Evolutionary conservation across 2,113 vertebrate genomes (phyloP).

Genomic region (Gobiocypris rarus): DNA sequence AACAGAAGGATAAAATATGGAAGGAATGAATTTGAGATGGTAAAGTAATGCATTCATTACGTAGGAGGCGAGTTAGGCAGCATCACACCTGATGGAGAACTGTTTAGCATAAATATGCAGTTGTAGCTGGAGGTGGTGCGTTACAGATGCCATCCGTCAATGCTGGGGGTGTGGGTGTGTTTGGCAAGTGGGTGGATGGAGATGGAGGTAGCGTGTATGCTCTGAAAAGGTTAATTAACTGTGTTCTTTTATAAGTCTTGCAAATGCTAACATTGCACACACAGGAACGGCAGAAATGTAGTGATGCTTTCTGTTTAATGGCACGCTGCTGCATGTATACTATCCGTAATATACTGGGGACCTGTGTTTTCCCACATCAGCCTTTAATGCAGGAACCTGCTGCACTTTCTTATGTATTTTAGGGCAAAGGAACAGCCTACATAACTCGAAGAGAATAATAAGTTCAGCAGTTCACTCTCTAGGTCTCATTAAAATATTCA

Average conservation of each 20-base stretch:
- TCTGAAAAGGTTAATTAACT: slow-evolving; percentile 45
- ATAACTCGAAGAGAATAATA: slow-evolving; percentile 33
- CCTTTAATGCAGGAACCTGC: slow-evolving; percentile 47
- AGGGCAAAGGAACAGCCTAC: background rate
- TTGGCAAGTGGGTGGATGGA: slow-evolving; percentile 7
- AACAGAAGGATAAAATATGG: slow-evolving; percentile 28
- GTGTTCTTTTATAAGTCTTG: slow-evolving; percentile 11
- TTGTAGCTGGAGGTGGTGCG: slow-evolving; percentile 1
- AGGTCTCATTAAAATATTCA: slow-evolving; percentile 45
- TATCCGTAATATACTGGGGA: background rate
- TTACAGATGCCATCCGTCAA: background rate
- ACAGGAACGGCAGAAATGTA: background rate
- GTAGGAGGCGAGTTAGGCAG: background rate
- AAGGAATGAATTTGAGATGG: slow-evolving; percentile 18
- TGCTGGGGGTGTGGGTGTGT: background rate
- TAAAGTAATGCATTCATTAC: slow-evolving; percentile 41
- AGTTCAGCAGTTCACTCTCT: slow-evolving; percentile 32
- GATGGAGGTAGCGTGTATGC: background rate
- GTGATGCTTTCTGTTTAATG: slow-evolving; percentile 10
- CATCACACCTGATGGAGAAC: slow-evolving; percentile 16
- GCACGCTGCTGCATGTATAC: slow-evolving; percentile 6
- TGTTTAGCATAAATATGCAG: slow-evolving; percentile 35
- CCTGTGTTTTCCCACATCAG: slow-evolving; percentile 32
- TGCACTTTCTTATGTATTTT: background rate
- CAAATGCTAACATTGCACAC: background rate